phyloP scores from a whole-genome alignment of 2,797 vertebrate species.

The Luscinia luscinia region DNA sequence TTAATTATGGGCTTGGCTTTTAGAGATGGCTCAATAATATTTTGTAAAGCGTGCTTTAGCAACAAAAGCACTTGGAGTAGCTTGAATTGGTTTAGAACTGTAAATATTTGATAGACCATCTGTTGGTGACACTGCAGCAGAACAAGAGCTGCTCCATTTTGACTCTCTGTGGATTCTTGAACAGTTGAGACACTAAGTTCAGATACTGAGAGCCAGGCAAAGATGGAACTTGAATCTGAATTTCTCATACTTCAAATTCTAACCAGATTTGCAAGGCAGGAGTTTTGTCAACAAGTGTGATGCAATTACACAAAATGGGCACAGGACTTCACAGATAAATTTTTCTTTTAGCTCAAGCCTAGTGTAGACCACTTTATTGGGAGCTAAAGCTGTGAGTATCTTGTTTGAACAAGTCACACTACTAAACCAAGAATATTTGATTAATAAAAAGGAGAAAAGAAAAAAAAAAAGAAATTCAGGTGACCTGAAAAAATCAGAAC shows the following conservation, averaged over 20 bases:
- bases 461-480: background rate
- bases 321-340: background rate
- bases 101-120: conserved; percentile 27
- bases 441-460: background rate
- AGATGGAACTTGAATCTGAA: background rate
- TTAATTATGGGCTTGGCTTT: background rate
- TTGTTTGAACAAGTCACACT: background rate
- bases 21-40: background rate
- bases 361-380: background rate
- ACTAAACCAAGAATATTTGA: background rate
- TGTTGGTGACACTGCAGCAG: background rate
- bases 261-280: background rate
- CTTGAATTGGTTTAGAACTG: background rate
- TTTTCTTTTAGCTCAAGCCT: background rate
- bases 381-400: background rate
- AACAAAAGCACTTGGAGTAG: background rate
- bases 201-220: background rate
- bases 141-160: background rate
- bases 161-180: background rate
- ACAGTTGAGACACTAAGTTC: background rate
- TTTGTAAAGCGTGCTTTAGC: background rate
- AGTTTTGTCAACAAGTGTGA: background rate
- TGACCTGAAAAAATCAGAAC: background rate
- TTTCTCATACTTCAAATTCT: background rate
- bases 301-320: background rate